Conservation (phyloP, 2,888 invertebrate species). For the Unio pictorum region DNA sequence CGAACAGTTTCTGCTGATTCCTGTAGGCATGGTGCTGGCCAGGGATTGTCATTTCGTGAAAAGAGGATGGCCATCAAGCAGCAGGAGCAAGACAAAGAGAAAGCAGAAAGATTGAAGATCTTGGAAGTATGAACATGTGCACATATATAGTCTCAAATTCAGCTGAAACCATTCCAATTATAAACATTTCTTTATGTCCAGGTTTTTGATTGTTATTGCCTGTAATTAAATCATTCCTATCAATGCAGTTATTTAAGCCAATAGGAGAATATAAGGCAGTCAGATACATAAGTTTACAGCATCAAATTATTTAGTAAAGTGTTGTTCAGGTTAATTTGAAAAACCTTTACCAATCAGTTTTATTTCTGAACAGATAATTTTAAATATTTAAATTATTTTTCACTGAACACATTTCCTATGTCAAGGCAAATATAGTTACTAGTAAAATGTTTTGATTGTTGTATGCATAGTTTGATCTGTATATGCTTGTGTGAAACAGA, state of each 20-base stretch:
- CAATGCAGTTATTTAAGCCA: too few relatives aligned
- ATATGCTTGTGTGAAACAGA: too few relatives aligned
- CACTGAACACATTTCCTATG: too few relatives aligned
- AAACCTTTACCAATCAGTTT: background rate
- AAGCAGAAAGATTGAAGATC: constrained; percentile 56
- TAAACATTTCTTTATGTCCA: too few relatives aligned
- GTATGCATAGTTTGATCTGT: too few relatives aligned
- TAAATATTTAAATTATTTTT: too few relatives aligned
- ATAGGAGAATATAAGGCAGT: too few relatives aligned
- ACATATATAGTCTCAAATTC: too few relatives aligned
- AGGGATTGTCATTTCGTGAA: constrained; percentile 41
- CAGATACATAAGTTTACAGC: background rate
- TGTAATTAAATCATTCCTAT: too few relatives aligned
- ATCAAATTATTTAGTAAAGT: background rate
- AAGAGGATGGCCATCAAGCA: constrained; percentile 50
- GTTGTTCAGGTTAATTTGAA: background rate
- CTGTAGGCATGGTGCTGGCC: constrained; percentile 27
- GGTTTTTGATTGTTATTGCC: too few relatives aligned
- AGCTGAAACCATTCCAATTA: too few relatives aligned
- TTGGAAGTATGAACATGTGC: constrained; percentile 44
- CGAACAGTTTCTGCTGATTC: constrained; percentile 38
- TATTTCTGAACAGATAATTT: background rate
- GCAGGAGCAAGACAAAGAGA: constrained; percentile 49
- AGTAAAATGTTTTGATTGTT: too few relatives aligned
- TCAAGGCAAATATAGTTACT: background rate